These are phyloP conservation scores for Andrena flavipes DNA, from an alignment of 2,888 invertebrate species.

Conservation along the genomic window DNA sequence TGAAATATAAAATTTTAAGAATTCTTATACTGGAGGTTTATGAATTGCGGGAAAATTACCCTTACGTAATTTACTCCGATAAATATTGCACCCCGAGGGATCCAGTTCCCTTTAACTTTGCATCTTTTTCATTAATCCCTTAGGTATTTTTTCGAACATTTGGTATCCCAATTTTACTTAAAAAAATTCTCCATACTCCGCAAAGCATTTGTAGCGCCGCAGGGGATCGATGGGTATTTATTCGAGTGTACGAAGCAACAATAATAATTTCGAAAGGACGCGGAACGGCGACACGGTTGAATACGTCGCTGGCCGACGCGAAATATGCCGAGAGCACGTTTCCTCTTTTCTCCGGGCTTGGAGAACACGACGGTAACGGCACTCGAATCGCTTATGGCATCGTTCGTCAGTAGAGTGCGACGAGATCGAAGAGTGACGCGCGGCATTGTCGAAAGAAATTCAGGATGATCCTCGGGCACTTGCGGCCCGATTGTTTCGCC, in stretches of 20 bases:
- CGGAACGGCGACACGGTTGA: conserved; percentile 51
- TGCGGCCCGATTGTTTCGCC: conserved; percentile 27
- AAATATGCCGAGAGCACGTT: conserved; percentile 54
- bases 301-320: conserved; percentile 40
- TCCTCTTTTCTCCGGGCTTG: conserved; percentile 46
- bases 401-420: conserved; percentile 60
- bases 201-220: neutral
- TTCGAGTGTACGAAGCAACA: neutral
- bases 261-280: conserved; percentile 37
- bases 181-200: neutral
- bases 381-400: conserved; percentile 52
- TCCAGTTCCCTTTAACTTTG: no score
- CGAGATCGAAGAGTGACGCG: conserved; percentile 30
- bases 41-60: no score
- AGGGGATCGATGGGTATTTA: neutral
- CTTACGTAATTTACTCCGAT: no score
- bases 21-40: no score
- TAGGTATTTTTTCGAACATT: no score
- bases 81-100: no score
- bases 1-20: no score
- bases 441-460: conserved; percentile 46
- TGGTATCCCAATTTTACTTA: no score
- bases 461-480: conserved; percentile 31
- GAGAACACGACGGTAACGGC: conserved; percentile 22
- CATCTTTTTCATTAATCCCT: no score